Evolutionary conservation across 2,113 vertebrate species (phyloP).

Genomic region (Naja naja): DNA sequence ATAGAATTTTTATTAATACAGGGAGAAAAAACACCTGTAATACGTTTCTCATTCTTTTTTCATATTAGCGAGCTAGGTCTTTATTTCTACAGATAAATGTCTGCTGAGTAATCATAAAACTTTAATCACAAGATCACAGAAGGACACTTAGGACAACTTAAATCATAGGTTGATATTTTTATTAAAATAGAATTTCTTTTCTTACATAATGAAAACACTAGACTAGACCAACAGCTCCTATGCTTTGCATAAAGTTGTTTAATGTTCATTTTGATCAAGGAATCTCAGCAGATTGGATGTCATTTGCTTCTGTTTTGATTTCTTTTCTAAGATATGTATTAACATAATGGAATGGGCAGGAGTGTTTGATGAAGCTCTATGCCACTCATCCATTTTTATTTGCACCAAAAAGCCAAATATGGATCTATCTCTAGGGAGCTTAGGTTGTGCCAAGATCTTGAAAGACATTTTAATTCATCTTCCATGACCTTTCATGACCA

Average conservation of each 20-base stretch:
- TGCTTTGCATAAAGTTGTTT: constrained; percentile 1
- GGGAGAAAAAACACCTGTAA: not conserved
- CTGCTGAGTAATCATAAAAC: not conserved
- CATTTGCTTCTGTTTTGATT: constrained; percentile 37
- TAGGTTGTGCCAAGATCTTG: constrained; percentile 30
- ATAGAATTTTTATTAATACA: not conserved
- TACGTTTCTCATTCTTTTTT: not conserved
- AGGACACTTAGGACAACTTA: not conserved
- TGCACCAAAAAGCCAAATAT: constrained; percentile 45
- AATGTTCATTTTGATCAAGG: constrained; percentile 25
- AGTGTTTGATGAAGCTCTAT: constrained; percentile 33
- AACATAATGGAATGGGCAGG: constrained; percentile 32
- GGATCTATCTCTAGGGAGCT: constrained; percentile 14
- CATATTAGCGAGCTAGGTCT: not conserved
- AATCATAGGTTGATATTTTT: constrained; percentile 10
- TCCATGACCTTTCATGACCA: constrained; percentile 42
- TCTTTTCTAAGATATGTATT: constrained; percentile 37
- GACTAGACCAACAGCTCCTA: not conserved
- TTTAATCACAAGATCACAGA: not conserved
- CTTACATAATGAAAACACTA: not conserved
- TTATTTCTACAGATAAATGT: not conserved
- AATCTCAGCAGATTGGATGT: constrained; percentile 36
- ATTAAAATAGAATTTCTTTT: not conserved
- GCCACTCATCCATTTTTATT: constrained; percentile 36
- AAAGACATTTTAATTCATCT: constrained; percentile 43